Percentiles rank a stretch among this genome's conserved stretches.
phyloP scores from a whole-genome alignment of 2,888 invertebrate species.

The Chrysina gloriosa region DNA sequence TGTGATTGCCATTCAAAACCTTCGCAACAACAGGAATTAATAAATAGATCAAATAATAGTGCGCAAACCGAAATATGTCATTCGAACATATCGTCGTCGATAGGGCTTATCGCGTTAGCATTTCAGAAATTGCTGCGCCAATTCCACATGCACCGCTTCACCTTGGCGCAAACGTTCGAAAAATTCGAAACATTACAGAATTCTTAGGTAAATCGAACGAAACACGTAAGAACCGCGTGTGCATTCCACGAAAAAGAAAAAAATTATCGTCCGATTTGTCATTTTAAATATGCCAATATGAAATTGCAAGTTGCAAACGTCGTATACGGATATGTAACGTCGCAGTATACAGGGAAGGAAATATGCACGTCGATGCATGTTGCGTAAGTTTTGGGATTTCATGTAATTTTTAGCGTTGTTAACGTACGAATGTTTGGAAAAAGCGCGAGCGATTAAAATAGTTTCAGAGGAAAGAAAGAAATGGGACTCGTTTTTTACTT shows the following conservation, averaged over 20 bases:
- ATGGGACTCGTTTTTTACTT: too few species aligned
- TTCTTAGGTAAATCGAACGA: slow-evolving; percentile 23
- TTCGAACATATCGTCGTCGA: slow-evolving; percentile 1
- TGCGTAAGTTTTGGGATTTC: neutral
- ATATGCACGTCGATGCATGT: neutral
- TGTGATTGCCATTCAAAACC: too few species aligned
- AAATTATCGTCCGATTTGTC: slow-evolving; percentile 24
- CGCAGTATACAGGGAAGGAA: neutral
- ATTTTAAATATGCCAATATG: slow-evolving; percentile 21
- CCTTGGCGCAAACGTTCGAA: slow-evolving; percentile 15
- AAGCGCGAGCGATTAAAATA: too few species aligned
- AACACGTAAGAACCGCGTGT: neutral
- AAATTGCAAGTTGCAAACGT: too few species aligned
- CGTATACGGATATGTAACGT: neutral
- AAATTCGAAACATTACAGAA: slow-evolving; percentile 31
- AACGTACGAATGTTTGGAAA: too few species aligned
- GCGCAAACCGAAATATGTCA: neutral
- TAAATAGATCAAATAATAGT: slow-evolving; percentile 7
- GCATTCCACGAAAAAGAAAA: slow-evolving; percentile 20
- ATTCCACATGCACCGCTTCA: slow-evolving; percentile 23
- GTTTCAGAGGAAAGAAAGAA: too few species aligned
- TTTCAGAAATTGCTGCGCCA: slow-evolving; percentile 25
- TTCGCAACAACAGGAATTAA: slow-evolving; percentile 6
- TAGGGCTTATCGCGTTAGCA: slow-evolving; percentile 15
- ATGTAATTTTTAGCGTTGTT: too few species aligned